Conservation (phyloP, 2,797 vertebrate species). For the Phylloscopus collybita region DNA sequence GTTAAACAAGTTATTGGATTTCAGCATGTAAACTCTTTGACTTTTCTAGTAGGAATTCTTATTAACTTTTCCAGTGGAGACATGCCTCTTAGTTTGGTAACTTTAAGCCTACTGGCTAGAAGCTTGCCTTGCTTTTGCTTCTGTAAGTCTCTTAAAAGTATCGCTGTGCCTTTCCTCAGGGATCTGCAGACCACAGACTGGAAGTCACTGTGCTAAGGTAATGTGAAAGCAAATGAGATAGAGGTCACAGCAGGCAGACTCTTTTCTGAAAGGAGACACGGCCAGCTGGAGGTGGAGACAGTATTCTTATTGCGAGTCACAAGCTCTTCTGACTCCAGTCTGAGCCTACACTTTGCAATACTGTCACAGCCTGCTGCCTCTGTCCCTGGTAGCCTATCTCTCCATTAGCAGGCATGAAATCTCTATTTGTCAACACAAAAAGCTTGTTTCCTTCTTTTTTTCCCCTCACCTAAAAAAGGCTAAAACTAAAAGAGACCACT, state of each 20-base stretch:
- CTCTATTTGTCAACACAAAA: background rate
- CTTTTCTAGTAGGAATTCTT: background rate
- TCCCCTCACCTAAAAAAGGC: background rate
- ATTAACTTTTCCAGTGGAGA: background rate
- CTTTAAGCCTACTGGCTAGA: background rate
- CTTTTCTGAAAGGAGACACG: background rate
- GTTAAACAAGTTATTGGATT: background rate
- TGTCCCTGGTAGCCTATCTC: background rate
- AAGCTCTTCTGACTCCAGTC: background rate
- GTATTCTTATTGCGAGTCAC: background rate
- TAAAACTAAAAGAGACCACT: background rate
- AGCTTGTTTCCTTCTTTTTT: background rate
- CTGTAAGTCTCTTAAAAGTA: background rate
- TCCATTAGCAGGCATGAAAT: background rate
- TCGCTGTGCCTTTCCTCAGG: background rate
- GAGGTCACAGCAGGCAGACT: background rate
- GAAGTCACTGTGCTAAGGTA: background rate
- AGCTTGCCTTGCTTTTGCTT: background rate
- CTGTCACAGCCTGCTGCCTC: background rate
- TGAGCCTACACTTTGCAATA: background rate
- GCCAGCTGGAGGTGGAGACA: background rate
- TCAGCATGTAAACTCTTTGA: background rate
- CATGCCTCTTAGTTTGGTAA: background rate
- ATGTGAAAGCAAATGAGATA: background rate
- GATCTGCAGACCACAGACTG: background rate